A percentile compares a stretch with the other conserved stretches of the same genome.
Evolutionary conservation across 2,888 invertebrate genomes (phyloP).

Genomic region (Drosophila neutralis): DNA sequence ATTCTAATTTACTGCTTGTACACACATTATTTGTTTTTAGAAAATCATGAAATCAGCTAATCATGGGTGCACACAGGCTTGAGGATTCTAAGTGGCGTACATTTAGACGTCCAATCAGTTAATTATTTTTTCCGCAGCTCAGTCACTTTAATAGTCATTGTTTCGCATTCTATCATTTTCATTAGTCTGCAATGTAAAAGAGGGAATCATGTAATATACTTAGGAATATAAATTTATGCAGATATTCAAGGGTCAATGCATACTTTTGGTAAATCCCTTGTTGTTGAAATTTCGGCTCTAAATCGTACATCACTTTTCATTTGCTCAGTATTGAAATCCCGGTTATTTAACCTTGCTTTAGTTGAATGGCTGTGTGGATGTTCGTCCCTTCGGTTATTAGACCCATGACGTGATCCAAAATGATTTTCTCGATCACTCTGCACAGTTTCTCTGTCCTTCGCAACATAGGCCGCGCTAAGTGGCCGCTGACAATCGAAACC

Average conservation of each 20-base stretch:
- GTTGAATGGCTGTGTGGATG: slow-evolving; percentile 59
- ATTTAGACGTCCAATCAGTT: slow-evolving; percentile 53
- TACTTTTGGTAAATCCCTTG: slow-evolving; percentile 79
- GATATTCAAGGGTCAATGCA: slow-evolving; percentile 23
- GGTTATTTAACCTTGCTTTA: slow-evolving; percentile 67
- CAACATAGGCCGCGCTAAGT: slow-evolving; percentile 41
- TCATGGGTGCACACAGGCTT: slow-evolving; percentile 53
- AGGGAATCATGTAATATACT: slow-evolving; percentile 12
- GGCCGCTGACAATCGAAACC: slow-evolving; percentile 72
- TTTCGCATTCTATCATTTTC: slow-evolving; percentile 77
- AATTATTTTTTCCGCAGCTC: slow-evolving; percentile 54
- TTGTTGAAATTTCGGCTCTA: slow-evolving; percentile 65
- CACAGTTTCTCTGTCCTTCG: slow-evolving; percentile 68
- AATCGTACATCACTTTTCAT: slow-evolving; percentile 73
- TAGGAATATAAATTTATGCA: background rate
- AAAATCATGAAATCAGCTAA: slow-evolving; percentile 64
- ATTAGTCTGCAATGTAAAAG: slow-evolving; percentile 68
- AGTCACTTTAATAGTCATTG: slow-evolving; percentile 76
- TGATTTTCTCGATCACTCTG: slow-evolving; percentile 78
- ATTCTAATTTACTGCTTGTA: slow-evolving; percentile 64
- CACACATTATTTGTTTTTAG: slow-evolving; percentile 61
- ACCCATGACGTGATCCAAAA: slow-evolving; percentile 67
- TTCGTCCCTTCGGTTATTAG: slow-evolving; percentile 74
- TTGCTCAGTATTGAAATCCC: slow-evolving; percentile 77
- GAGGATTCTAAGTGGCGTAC: slow-evolving; percentile 52